A percentile compares a stretch with the other conserved stretches of the same genome.
These are phyloP conservation scores for Standfussiana lucernea DNA, from an alignment of 2,888 invertebrate genomes.

Conservation along the genomic window DNA sequence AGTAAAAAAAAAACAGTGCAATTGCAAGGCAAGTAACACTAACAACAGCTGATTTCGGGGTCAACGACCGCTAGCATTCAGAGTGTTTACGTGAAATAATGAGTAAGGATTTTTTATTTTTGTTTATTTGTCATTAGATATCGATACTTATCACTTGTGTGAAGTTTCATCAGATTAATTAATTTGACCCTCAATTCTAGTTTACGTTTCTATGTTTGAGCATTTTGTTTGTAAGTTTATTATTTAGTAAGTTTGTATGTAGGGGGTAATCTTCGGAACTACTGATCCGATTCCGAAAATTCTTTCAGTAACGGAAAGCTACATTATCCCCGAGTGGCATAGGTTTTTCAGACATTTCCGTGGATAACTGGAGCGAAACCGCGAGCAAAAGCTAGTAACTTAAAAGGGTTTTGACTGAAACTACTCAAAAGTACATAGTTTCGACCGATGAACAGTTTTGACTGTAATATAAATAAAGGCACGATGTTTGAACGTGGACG, in stretches of 20 bases:
- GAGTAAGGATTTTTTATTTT: not conserved
- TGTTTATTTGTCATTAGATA: not conserved
- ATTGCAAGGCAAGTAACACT: no score
- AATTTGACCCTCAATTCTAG: not conserved
- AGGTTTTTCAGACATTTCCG: no score
- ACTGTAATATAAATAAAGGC: no score
- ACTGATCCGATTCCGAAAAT: no score
- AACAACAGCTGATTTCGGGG: slow-evolving; percentile 6
- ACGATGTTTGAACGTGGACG: no score
- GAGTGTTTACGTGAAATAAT: not conserved
- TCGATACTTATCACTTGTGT: not conserved
- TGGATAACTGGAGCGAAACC: no score
- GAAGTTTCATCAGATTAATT: not conserved
- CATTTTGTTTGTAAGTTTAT: no score
- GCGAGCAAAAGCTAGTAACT: no score
- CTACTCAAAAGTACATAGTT: not conserved
- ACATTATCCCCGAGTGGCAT: no score
- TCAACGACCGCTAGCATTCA: not conserved
- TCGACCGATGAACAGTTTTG: not conserved
- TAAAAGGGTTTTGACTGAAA: not conserved
- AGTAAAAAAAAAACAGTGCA: not conserved
- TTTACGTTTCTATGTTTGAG: not conserved
- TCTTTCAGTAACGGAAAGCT: no score
- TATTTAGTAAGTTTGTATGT: no score
- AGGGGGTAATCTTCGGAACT: no score